Evolutionary conservation across 2,797 vertebrate species (phyloP).

Genomic region (Cyclura pinguis): DNA sequence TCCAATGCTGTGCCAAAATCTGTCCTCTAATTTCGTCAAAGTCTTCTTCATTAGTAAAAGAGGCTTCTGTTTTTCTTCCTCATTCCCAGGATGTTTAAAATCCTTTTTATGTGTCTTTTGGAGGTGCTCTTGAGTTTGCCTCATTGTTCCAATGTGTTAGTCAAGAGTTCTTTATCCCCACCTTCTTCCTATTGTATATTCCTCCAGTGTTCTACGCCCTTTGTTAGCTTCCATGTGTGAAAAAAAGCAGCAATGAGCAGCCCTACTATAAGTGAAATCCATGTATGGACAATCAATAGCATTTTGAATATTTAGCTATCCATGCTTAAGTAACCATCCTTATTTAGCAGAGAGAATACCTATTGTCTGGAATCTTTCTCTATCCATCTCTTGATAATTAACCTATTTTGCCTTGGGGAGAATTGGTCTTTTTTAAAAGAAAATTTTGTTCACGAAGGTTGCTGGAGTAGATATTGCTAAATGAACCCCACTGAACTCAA

Average conservation of each 20-base stretch:
- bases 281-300: not conserved
- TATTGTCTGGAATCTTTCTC: no score
- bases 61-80: not conserved
- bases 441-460: no score
- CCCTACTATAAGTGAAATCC: not conserved
- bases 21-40: not conserved
- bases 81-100: not conserved
- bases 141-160: not conserved
- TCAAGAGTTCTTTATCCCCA: not conserved
- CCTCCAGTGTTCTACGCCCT: not conserved
- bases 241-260: not conserved
- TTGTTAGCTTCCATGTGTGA: not conserved
- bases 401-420: no score
- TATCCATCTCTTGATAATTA: no score
- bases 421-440: no score
- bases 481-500: no score
- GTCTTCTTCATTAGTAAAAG: no score
- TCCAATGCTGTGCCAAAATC: not conserved
- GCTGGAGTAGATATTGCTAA: no score
- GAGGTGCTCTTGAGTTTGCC: not conserved
- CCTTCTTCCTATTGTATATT: not conserved
- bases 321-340: no score
- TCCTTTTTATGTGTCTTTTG: not conserved
- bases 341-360: no score
- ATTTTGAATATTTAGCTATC: no score